phyloP scores from a whole-genome alignment of 1,140 invertebrate species.

The Drosophila littoralis region DNA sequence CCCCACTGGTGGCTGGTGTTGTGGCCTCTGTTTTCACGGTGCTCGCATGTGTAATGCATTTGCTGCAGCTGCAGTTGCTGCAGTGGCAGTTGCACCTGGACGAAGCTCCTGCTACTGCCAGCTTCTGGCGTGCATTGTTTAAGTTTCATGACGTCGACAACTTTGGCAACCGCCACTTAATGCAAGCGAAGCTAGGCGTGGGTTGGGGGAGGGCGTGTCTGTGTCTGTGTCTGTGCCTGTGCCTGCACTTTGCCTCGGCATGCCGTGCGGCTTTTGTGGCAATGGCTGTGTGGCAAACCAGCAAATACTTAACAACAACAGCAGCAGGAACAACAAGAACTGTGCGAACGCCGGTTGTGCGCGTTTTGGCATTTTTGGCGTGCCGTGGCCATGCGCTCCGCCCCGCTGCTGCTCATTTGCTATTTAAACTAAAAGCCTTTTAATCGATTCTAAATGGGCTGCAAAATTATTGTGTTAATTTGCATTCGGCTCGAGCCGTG shows the following conservation, averaged over 20 bases:
- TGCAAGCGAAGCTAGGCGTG: conserved; percentile 53
- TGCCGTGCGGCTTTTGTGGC: conserved; percentile 73
- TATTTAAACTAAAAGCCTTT: conserved; percentile 69
- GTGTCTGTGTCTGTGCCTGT: conserved; percentile 20
- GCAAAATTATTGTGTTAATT: conserved; percentile 64
- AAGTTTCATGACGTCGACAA: conserved; percentile 77
- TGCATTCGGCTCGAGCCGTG: conserved; percentile 25
- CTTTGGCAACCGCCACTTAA: conserved; percentile 79
- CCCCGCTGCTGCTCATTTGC: neutral
- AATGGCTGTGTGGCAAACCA: conserved; percentile 57
- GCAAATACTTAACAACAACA: conserved; percentile 52
- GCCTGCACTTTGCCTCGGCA: conserved; percentile 64
- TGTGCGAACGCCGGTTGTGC: conserved; percentile 14
- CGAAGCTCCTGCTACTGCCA: neutral
- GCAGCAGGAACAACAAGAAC: conserved; percentile 2
- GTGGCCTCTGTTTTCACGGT: conserved; percentile 12
- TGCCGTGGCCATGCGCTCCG: conserved; percentile 3
- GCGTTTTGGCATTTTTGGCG: conserved; percentile 49
- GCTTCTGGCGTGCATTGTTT: conserved; percentile 61
- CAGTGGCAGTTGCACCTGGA: conserved; percentile 27
- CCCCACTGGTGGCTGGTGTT: conserved; percentile 4
- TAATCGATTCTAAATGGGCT: conserved; percentile 69
- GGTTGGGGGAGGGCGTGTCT: conserved; percentile 8
- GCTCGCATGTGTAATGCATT: conserved; percentile 31
- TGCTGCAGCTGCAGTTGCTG: conserved; percentile 23